A percentile compares a stretch with the other conserved stretches of the same genome.
Evolutionary conservation across 2,888 invertebrate species (phyloP).

Genomic region (Anagyrus pseudococci): DNA sequence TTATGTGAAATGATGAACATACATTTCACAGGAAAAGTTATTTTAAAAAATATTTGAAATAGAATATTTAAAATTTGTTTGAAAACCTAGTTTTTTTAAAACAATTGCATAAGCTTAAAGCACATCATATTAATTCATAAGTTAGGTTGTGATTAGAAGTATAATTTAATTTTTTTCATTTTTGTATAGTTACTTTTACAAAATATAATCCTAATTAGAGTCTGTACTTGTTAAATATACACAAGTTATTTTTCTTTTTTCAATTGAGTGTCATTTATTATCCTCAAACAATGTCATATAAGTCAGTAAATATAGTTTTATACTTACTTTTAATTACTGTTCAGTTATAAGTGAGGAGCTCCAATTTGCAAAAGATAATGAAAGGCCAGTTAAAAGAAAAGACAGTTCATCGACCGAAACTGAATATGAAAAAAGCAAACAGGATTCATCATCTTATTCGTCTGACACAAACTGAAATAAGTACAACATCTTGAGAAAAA

Average conservation of each 20-base stretch:
- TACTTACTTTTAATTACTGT: constrained; percentile 50
- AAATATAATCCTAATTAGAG: background rate
- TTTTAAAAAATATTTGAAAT: too few relatives aligned
- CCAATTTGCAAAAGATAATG: constrained; percentile 59
- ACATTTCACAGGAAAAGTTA: too few relatives aligned
- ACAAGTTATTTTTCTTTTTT: constrained; percentile 9
- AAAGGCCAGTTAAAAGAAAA: constrained; percentile 57
- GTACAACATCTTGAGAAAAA: constrained; percentile 8
- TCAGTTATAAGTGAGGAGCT: constrained; percentile 61
- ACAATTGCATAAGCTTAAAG: too few relatives aligned
- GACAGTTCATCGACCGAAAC: constrained; percentile 60
- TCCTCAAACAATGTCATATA: constrained; percentile 26
- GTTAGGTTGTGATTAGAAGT: too few relatives aligned
- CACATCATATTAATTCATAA: too few relatives aligned
- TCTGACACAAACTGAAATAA: constrained; percentile 54
- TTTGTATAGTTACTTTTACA: constrained; percentile 12
- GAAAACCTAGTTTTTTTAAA: too few relatives aligned
- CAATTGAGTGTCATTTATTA: constrained; percentile 36
- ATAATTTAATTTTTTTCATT: too few relatives aligned
- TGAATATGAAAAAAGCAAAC: constrained; percentile 58
- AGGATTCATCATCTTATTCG: constrained; percentile 56
- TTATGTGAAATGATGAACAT: too few relatives aligned
- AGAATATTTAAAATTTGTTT: too few relatives aligned
- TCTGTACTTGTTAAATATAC: background rate
- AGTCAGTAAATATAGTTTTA: constrained; percentile 47